Conservation (phyloP, 1,140 invertebrate genomes). For the Pseudomyrmex cubaensis region DNA sequence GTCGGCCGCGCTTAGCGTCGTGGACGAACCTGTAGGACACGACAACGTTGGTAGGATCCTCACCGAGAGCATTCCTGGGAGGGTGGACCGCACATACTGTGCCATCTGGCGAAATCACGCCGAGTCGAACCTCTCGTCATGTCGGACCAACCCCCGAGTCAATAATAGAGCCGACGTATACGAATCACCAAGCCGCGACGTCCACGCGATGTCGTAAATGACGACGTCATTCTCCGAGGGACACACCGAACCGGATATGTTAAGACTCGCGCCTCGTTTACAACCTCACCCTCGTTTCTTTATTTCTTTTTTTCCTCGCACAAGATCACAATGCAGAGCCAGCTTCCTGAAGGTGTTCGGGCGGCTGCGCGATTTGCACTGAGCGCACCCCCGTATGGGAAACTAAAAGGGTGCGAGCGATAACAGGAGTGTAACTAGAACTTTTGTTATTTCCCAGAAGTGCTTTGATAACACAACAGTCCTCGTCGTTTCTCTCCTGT, state of each 20-base stretch:
- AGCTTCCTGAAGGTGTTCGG: slow-evolving; percentile 56
- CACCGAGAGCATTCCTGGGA: slow-evolving; percentile 72
- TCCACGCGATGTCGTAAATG: neutral
- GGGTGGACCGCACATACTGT: slow-evolving; percentile 77
- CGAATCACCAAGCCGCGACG: slow-evolving; percentile 24
- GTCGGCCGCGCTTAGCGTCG: slow-evolving; percentile 62
- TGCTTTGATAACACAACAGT: neutral
- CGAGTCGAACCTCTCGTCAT: slow-evolving; percentile 69
- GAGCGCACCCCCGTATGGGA: slow-evolving; percentile 77
- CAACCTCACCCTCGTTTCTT: slow-evolving; percentile 27
- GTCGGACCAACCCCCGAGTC: slow-evolving; percentile 73
- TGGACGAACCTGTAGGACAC: slow-evolving; percentile 63
- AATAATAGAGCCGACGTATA: slow-evolving; percentile 67
- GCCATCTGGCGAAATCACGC: slow-evolving; percentile 74
- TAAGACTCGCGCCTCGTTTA: neutral
- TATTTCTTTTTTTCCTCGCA: slow-evolving; percentile 40
- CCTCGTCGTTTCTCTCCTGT: neutral
- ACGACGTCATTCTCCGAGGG: neutral
- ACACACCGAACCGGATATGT: neutral
- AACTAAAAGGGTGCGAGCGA: slow-evolving; percentile 62
- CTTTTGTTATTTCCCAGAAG: neutral
- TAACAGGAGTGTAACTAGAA: slow-evolving; percentile 64
- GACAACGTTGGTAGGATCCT: slow-evolving; percentile 69
- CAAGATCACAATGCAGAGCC: slow-evolving; percentile 38
- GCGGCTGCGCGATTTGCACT: slow-evolving; percentile 81